These are phyloP conservation scores for Hydrolagus affinis DNA, from an alignment of 2,113 vertebrate genomes.

Conservation along the genomic window DNA sequence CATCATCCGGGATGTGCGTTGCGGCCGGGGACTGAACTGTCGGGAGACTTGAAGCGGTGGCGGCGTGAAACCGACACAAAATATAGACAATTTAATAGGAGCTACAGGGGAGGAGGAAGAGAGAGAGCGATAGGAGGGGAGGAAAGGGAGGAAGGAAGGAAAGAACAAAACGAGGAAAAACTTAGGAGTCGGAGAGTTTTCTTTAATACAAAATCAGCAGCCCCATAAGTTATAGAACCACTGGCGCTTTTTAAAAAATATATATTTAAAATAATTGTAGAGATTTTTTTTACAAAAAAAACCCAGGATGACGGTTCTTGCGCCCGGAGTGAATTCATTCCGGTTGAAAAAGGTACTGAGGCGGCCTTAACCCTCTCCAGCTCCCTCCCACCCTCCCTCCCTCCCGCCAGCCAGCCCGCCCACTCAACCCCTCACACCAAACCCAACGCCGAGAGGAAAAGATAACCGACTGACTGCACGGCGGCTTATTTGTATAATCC, in stretches of 20 bases:
- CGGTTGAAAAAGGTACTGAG: too few relatives aligned
- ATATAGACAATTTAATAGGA: too few relatives aligned
- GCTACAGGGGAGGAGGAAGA: neutral
- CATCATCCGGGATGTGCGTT: conserved; percentile 9
- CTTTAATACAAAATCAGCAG: neutral
- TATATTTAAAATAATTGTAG: too few relatives aligned
- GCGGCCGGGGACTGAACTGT: neutral
- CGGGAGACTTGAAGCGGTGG: neutral
- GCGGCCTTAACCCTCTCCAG: neutral
- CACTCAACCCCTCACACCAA: neutral
- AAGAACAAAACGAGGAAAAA: neutral
- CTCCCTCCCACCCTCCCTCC: neutral
- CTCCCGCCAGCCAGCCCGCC: too few relatives aligned
- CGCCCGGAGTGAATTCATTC: too few relatives aligned
- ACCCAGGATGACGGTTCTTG: too few relatives aligned
- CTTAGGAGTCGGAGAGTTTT: neutral
- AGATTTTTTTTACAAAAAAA: too few relatives aligned
- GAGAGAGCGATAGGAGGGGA: neutral
- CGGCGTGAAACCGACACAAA: neutral
- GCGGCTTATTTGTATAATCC: too few relatives aligned
- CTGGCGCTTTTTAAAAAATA: neutral
- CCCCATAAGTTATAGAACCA: neutral
- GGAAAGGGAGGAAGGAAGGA: neutral
- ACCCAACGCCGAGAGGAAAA: conserved; percentile 8
- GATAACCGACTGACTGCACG: conserved; percentile 30